These are phyloP conservation scores for Caerostris extrusa DNA, from an alignment of 1,140 invertebrate species.

Conservation along the genomic window DNA sequence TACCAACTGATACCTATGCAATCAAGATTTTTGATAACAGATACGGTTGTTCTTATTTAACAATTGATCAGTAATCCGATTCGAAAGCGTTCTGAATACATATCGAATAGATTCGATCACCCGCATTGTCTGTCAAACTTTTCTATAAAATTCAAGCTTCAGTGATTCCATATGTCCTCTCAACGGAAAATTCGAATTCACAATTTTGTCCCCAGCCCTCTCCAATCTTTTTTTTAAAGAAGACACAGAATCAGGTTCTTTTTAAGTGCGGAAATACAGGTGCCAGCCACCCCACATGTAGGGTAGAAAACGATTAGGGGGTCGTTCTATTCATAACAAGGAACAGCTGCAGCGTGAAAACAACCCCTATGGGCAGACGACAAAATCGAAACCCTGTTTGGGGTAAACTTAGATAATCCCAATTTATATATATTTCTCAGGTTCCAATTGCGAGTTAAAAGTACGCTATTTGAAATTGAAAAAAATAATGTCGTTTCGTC, in stretches of 20 bases:
- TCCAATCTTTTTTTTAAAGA: background rate
- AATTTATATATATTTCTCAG: background rate
- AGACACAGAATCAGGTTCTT: slow-evolving; percentile 59
- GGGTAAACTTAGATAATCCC: background rate
- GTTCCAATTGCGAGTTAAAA: too few relatives aligned
- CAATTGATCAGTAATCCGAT: too few relatives aligned
- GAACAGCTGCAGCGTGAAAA: slow-evolving; percentile 47
- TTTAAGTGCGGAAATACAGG: slow-evolving; percentile 67
- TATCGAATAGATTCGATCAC: background rate
- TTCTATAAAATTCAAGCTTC: slow-evolving; percentile 44
- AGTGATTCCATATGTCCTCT: background rate
- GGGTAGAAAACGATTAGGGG: slow-evolving; percentile 10
- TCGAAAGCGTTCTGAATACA: too few relatives aligned
- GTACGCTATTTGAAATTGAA: too few relatives aligned
- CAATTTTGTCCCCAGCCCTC: slow-evolving; percentile 27
- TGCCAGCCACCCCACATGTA: slow-evolving; percentile 29
- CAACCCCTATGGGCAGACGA: slow-evolving; percentile 6
- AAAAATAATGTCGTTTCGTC: too few relatives aligned
- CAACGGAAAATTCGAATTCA: slow-evolving; percentile 49
- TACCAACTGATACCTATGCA: too few relatives aligned
- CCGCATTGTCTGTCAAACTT: slow-evolving; percentile 42
- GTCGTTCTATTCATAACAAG: slow-evolving; percentile 49
- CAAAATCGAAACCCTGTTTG: background rate
- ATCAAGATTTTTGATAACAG: too few relatives aligned
- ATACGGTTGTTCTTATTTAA: too few relatives aligned